A percentile compares a stretch with the other conserved stretches of the same genome.
Conservation (phyloP, 2,113 vertebrate genomes). For the Enhydra lutris region DNA sequence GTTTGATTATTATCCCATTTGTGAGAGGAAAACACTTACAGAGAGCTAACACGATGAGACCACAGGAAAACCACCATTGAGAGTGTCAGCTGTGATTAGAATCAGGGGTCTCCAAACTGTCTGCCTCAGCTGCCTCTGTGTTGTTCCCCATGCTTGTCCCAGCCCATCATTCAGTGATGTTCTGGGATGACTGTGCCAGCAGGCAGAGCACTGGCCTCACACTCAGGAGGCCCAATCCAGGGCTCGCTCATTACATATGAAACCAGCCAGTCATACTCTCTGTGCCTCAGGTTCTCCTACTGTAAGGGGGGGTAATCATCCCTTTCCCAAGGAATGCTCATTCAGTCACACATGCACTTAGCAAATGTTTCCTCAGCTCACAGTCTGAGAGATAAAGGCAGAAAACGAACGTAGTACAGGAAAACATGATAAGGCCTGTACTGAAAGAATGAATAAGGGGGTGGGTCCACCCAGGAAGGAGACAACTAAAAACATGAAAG, state of each 20-base stretch:
- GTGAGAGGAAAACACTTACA: background rate
- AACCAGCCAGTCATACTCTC: background rate
- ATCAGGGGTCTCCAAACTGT: background rate
- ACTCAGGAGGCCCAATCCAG: background rate
- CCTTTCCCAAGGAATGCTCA: background rate
- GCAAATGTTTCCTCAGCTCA: background rate
- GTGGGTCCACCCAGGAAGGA: background rate
- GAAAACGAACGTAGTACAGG: background rate
- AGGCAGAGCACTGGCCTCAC: background rate
- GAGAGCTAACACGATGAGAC: no score
- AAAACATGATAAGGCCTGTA: background rate
- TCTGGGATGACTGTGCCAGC: fast-evolving
- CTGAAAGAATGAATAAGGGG: background rate
- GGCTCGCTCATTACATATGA: background rate
- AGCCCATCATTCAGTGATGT: background rate
- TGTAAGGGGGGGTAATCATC: background rate
- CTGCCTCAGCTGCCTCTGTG: background rate
- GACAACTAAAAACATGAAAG: background rate
- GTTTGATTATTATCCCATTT: background rate
- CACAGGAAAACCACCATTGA: background rate
- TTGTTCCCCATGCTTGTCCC: background rate
- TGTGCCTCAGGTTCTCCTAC: background rate
- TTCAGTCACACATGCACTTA: background rate
- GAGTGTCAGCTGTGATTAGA: background rate
- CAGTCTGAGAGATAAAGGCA: background rate